Conservation (phyloP, 2,113 vertebrate species). For the Cnemophilus loriae region DNA sequence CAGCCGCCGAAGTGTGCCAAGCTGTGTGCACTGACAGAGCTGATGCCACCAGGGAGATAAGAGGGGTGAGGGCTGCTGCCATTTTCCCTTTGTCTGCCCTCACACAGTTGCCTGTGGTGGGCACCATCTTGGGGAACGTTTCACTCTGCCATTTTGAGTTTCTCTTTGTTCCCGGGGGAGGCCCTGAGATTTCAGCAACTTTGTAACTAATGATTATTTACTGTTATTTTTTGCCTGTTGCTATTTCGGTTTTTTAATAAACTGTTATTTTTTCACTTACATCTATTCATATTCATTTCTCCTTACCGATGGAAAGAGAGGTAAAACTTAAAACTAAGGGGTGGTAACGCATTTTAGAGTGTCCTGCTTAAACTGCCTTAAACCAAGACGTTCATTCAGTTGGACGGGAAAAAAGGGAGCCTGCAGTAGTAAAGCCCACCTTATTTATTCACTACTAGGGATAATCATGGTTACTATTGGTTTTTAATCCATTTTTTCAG, state of each 20-base stretch:
- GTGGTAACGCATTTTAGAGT: neutral
- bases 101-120: no score
- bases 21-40: no score
- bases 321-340: neutral
- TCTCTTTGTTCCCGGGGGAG: neutral
- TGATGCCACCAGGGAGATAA: no score
- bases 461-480: neutral
- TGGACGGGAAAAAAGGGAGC: neutral
- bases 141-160: neutral
- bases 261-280: neutral
- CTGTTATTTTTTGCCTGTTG: neutral
- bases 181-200: neutral
- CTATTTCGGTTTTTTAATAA: neutral
- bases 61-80: neutral
- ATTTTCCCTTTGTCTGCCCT: neutral
- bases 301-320: neutral
- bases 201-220: neutral
- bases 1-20: neutral
- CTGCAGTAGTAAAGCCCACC: neutral
- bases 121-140: neutral
- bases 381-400: neutral
- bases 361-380: neutral
- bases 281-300: neutral
- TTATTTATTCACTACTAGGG: neutral
- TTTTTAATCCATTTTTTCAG: neutral